Conservation (phyloP, 1,140 invertebrate genomes). For the Procambarus clarkii region DNA sequence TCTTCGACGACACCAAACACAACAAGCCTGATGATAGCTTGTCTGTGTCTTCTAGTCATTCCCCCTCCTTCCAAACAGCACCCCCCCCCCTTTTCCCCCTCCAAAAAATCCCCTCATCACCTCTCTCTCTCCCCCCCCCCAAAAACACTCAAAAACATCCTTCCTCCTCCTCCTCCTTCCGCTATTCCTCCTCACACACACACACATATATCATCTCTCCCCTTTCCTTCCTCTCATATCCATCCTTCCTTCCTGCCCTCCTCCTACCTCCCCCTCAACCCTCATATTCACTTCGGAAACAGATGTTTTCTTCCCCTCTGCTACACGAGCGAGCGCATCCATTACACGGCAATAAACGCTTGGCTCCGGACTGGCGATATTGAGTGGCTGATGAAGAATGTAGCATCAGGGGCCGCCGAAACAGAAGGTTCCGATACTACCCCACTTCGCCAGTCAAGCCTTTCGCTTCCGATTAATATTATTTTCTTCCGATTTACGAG, state of each 20-base stretch:
- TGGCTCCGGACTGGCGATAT: slow-evolving; percentile 22
- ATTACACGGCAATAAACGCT: slow-evolving; percentile 50
- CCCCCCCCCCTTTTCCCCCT: slow-evolving; percentile 26
- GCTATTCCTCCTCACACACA: not conserved
- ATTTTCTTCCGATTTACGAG: too few relatives aligned
- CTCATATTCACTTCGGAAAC: slow-evolving; percentile 50
- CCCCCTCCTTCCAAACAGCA: too few relatives aligned
- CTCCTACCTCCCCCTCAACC: slow-evolving; percentile 8
- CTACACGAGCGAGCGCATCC: slow-evolving; percentile 38
- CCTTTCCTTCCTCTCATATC: slow-evolving; percentile 6
- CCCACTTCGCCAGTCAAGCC: too few relatives aligned
- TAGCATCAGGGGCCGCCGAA: not conserved
- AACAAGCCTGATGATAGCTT: too few relatives aligned
- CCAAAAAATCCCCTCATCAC: slow-evolving; percentile 9
- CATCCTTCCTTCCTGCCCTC: not conserved
- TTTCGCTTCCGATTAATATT: too few relatives aligned
- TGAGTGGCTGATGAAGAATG: slow-evolving; percentile 52
- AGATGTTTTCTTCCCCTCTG: slow-evolving; percentile 17
- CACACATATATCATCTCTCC: not conserved
- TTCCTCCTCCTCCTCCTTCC: not conserved
- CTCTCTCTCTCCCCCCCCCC: slow-evolving; percentile 2
- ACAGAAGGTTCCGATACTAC: not conserved
- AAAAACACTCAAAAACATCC: not conserved
- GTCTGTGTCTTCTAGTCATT: too few relatives aligned
- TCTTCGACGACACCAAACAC: too few relatives aligned